Conservation (phyloP, 2,888 invertebrate species). For the Mythimna vitellina region DNA sequence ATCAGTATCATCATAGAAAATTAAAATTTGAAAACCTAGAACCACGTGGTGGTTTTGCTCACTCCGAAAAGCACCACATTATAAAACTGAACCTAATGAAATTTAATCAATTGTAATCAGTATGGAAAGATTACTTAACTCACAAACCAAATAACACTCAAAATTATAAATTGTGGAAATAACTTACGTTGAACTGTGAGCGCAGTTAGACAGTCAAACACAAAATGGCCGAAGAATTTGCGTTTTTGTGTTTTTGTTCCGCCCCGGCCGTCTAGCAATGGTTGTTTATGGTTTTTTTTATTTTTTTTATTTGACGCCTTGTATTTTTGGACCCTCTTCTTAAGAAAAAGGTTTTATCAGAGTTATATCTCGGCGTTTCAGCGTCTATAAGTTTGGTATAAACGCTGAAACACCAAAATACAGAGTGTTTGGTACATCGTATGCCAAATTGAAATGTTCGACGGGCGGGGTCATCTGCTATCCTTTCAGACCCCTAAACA, state of each 20-base stretch:
- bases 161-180: not conserved
- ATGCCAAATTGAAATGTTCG: too few relatives aligned
- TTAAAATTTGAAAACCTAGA: not conserved
- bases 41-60: slow-evolving; percentile 77
- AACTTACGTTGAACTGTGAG: slow-evolving; percentile 88
- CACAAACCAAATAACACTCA: not conserved
- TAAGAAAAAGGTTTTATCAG: not conserved
- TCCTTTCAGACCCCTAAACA: too few relatives aligned
- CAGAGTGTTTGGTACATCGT: too few relatives aligned
- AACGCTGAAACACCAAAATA: too few relatives aligned
- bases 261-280: too few relatives aligned
- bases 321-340: slow-evolving; percentile 6
- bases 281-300: slow-evolving; percentile 8
- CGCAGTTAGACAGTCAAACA: slow-evolving; percentile 82
- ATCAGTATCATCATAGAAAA: slow-evolving; percentile 80
- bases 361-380: too few relatives aligned
- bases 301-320: slow-evolving; percentile 8
- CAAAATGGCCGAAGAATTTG: slow-evolving; percentile 83
- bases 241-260: not conserved
- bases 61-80: not conserved
- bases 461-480: too few relatives aligned
- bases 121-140: too few relatives aligned
- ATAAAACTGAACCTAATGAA: not conserved
- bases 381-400: too few relatives aligned
- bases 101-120: not conserved